Percentiles rank a stretch among this genome's conserved stretches.
phyloP scores from a whole-genome alignment of 2,888 invertebrate genomes.

The Alcis repandata region DNA sequence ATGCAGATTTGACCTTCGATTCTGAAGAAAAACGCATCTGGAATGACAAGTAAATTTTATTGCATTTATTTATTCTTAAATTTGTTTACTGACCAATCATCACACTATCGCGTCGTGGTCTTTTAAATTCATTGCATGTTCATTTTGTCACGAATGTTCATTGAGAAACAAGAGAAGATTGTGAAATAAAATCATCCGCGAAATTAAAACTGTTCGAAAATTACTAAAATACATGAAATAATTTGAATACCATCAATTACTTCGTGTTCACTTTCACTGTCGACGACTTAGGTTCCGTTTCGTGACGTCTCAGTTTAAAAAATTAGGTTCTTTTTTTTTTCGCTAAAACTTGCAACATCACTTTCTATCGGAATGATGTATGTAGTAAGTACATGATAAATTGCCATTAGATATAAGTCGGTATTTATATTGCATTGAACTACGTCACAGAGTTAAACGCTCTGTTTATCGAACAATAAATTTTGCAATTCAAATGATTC shows the following conservation, averaged over 20 bases:
- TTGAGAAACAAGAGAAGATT: slow-evolving; percentile 15
- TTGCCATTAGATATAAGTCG: slow-evolving; percentile 45
- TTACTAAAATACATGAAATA: slow-evolving; percentile 54
- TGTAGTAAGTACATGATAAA: slow-evolving; percentile 52
- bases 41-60: slow-evolving; percentile 69
- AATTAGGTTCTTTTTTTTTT: slow-evolving; percentile 61
- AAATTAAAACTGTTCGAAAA: slow-evolving; percentile 28
- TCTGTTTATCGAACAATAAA: slow-evolving; percentile 55
- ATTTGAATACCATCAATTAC: slow-evolving; percentile 70
- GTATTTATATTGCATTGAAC: slow-evolving; percentile 41
- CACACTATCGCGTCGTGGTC: slow-evolving; percentile 29
- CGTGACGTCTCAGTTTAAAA: slow-evolving; percentile 69
- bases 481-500: slow-evolving; percentile 59
- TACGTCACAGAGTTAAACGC: slow-evolving; percentile 44
- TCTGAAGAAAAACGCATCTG: slow-evolving; percentile 67
- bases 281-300: slow-evolving; percentile 75
- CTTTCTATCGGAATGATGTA: slow-evolving; percentile 71
- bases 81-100: slow-evolving; percentile 43
- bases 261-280: slow-evolving; percentile 79
- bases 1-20: slow-evolving; percentile 68
- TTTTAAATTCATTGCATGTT: slow-evolving; percentile 37
- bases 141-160: slow-evolving; percentile 28
- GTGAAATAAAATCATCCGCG: slow-evolving; percentile 20
- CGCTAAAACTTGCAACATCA: slow-evolving; percentile 56
- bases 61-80: slow-evolving; percentile 53